These are phyloP conservation scores for Celastrina argiolus DNA, from an alignment of 2,888 invertebrate species.

Conservation along the genomic window DNA sequence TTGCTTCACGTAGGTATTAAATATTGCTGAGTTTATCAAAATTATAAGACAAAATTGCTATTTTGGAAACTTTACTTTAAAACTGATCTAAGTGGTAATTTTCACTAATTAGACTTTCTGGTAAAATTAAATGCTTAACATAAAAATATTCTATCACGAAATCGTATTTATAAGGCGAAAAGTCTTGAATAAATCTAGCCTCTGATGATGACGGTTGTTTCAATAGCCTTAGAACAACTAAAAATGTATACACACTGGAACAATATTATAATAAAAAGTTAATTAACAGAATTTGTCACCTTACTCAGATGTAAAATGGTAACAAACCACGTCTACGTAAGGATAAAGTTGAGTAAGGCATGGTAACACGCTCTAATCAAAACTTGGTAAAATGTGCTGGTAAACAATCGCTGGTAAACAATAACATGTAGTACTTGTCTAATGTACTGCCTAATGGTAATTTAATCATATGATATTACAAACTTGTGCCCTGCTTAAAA, in stretches of 20 bases:
- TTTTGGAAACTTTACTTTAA: neutral
- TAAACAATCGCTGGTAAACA: neutral
- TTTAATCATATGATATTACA: neutral
- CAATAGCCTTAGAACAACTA: neutral
- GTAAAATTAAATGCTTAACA: neutral
- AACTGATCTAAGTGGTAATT: neutral
- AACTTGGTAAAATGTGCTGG: neutral
- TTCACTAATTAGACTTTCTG: neutral
- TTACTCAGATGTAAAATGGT: constrained; percentile 16
- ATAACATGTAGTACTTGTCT: neutral
- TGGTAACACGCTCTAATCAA: neutral
- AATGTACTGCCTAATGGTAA: neutral
- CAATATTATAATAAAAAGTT: neutral
- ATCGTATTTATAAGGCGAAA: neutral
- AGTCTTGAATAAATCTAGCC: constrained; percentile 7
- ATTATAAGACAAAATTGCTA: neutral
- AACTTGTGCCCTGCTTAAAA: constrained; percentile 1
- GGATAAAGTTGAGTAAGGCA: neutral
- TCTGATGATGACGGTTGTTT: neutral
- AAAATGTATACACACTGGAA: constrained; percentile 6
- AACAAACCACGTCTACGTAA: constrained; percentile 17
- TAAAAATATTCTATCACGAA: neutral
- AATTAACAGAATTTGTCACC: neutral
- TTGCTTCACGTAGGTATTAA: too few relatives aligned
- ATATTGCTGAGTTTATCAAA: neutral